A percentile compares a stretch with the other conserved stretches of the same genome.
These are phyloP conservation scores for Lordiphosa stackelbergi DNA, from an alignment of 1,140 invertebrate genomes.

Conservation along the genomic window DNA sequence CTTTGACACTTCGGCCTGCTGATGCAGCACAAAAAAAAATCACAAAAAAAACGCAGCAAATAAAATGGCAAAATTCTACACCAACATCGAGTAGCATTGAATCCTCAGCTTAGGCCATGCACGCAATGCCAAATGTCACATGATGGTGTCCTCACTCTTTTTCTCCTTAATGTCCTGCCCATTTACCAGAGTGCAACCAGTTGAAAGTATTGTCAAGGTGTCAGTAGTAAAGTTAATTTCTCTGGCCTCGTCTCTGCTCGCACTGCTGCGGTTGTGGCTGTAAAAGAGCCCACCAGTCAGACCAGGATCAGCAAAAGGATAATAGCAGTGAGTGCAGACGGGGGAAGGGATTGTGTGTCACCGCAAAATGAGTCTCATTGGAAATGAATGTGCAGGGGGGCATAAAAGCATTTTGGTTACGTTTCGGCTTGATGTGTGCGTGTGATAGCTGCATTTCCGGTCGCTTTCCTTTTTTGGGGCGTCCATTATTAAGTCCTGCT, in stretches of 20 bases:
- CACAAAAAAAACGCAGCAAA: slow-evolving; percentile 34
- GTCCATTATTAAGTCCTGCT: slow-evolving; percentile 15
- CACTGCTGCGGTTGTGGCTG: slow-evolving; percentile 52
- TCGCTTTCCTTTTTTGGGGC: no score
- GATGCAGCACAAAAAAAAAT: slow-evolving; percentile 44
- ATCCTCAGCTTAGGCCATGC: slow-evolving; percentile 37
- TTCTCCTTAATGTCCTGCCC: slow-evolving; percentile 30
- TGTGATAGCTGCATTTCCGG: slow-evolving; percentile 14
- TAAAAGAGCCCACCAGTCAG: slow-evolving; percentile 63
- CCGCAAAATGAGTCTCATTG: slow-evolving; percentile 72
- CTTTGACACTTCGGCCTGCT: slow-evolving; percentile 44
- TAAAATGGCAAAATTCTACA: slow-evolving; percentile 44
- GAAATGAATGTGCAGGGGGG: slow-evolving; percentile 57
- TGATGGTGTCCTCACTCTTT: slow-evolving; percentile 13
- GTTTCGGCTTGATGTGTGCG: slow-evolving; percentile 22
- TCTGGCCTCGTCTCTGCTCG: slow-evolving; percentile 10
- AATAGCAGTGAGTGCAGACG: slow-evolving; percentile 18
- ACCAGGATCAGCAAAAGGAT: slow-evolving; percentile 37
- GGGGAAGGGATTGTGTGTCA: slow-evolving; percentile 42
- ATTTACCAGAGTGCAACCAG: slow-evolving; percentile 20
- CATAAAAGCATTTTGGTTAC: slow-evolving; percentile 66
- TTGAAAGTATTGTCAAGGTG: slow-evolving; percentile 72
- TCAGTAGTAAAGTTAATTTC: slow-evolving; percentile 72
- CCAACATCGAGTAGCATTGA: slow-evolving; percentile 2
- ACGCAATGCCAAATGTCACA: slow-evolving; percentile 57